These are phyloP conservation scores for Natator depressus DNA, from an alignment of 2,113 vertebrate genomes.

Conservation along the genomic window DNA sequence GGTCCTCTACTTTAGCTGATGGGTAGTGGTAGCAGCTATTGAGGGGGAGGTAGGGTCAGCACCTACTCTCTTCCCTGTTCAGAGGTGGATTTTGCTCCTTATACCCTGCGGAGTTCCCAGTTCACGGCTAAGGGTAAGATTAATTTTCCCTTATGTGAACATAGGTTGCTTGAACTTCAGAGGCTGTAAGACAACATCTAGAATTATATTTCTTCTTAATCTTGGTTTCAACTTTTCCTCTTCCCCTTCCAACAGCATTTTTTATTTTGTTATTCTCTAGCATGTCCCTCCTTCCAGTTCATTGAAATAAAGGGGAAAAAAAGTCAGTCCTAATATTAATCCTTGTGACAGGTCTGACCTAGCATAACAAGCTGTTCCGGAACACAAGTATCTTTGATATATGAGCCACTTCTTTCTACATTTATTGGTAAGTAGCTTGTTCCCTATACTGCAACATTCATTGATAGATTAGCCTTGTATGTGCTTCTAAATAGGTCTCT, in stretches of 20 bases:
- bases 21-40: background rate
- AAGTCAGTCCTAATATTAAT: background rate
- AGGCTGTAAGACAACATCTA: background rate
- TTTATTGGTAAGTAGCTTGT: background rate
- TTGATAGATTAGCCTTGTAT: background rate
- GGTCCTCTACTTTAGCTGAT: fast-evolving
- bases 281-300: background rate
- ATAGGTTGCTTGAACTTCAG: background rate
- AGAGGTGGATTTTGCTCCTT: background rate
- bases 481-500: background rate
- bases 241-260: background rate
- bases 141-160: background rate
- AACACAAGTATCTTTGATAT: background rate
- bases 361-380: background rate
- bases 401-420: background rate
- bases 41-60: background rate
- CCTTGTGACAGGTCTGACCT: background rate
- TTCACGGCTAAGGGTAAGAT: background rate
- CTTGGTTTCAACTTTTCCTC: background rate
- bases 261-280: background rate
- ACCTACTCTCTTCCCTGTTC: background rate
- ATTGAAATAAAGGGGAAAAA: background rate
- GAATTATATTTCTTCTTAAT: background rate
- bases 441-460: background rate
- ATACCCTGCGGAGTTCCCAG: background rate